These are phyloP conservation scores for Poeciliopsis retropinna DNA, from an alignment of 2,113 vertebrate genomes.

Conservation along the genomic window DNA sequence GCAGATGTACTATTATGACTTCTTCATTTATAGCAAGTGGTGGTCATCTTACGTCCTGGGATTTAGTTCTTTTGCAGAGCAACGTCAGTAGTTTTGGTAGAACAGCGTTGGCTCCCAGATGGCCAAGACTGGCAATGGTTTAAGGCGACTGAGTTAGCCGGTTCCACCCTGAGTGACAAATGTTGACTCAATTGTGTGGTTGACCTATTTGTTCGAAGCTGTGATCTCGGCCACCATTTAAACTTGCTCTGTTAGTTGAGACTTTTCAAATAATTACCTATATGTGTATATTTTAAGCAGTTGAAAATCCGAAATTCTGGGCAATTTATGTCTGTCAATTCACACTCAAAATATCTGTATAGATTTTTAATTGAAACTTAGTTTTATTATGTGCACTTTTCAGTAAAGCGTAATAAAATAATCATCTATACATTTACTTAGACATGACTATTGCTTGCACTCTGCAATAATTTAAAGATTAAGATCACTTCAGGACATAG, in stretches of 20 bases:
- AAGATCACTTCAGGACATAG: no score
- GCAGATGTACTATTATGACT: background rate
- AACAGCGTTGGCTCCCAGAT: slow-evolving; percentile 24
- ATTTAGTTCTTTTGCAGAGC: background rate
- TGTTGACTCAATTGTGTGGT: slow-evolving; percentile 38
- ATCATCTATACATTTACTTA: no score
- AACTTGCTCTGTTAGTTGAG: background rate
- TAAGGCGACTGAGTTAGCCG: slow-evolving; percentile 39
- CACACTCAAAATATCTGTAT: background rate
- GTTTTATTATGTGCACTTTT: no score
- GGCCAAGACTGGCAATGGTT: background rate
- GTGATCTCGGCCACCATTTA: background rate
- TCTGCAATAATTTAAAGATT: no score
- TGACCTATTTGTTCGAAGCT: slow-evolving; percentile 11
- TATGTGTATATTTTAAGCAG: background rate
- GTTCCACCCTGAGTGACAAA: slow-evolving; percentile 67
- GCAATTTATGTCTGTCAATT: background rate
- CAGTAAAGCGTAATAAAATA: no score
- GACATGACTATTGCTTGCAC: no score
- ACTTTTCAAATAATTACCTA: background rate
- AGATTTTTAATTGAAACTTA: no score
- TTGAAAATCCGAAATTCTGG: no score
- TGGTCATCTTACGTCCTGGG: background rate
- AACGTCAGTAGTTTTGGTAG: background rate
- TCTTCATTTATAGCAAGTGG: background rate